These are phyloP conservation scores for Rhinopomastus cyanomelas DNA, from an alignment of 2,113 vertebrate species.

Conservation along the genomic window DNA sequence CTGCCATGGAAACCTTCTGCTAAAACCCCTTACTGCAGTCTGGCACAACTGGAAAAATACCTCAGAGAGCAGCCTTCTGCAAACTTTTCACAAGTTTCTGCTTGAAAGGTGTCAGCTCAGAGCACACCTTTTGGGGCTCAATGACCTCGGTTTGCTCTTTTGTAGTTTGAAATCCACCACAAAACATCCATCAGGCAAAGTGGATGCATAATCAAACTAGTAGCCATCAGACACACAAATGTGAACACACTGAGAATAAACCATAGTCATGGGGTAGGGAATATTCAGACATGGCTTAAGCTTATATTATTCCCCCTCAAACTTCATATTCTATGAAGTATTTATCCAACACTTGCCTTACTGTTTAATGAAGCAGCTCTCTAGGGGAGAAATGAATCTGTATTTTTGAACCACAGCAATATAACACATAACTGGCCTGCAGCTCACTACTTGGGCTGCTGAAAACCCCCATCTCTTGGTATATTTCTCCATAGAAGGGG, in stretches of 20 bases:
- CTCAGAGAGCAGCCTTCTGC: not conserved
- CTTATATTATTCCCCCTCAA: not conserved
- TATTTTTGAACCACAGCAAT: constrained; percentile 37
- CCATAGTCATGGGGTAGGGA: not conserved
- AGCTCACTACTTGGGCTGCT: constrained; percentile 39
- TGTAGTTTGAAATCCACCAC: not conserved
- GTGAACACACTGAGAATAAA: not conserved
- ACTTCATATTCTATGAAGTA: not conserved
- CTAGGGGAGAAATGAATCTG: constrained; percentile 13
- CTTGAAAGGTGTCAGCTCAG: not conserved
- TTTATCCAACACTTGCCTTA: not conserved
- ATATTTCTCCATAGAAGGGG: not conserved
- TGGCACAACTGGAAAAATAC: not conserved
- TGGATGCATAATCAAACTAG: not conserved
- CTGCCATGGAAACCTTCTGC: not conserved
- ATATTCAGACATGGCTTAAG: not conserved
- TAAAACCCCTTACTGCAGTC: not conserved
- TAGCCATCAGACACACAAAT: not conserved
- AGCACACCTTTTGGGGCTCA: not conserved
- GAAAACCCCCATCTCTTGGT: constrained; percentile 27
- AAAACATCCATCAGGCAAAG: not conserved
- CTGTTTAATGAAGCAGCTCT: constrained; percentile 10
- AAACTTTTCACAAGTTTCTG: not conserved
- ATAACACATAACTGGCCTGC: constrained; percentile 38
- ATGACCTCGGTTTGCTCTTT: not conserved